Evolutionary conservation across 2,113 vertebrate species (phyloP), one percentile per base, ranked within the genome.

Genomic region (Tringa solitaria): DNA sequence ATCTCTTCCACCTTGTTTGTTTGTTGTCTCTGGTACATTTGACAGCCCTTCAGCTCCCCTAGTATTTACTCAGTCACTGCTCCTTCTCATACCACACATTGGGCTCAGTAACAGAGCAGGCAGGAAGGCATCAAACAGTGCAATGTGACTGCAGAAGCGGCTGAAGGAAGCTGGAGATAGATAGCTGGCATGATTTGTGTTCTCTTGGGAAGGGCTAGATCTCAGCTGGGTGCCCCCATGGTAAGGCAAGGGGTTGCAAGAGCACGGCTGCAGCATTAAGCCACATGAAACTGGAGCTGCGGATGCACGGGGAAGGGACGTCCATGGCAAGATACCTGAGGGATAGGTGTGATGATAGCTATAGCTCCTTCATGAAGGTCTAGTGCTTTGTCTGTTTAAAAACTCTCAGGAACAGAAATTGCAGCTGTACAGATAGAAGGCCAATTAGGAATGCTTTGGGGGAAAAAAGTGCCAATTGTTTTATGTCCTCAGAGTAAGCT

Each of bases 201-300:
- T 83, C 28, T 8, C 37, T 57, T 69, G 23, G 32, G 32, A 89
- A 70, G 50, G 67, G 23, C 4, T 69, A 30, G 14, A 26, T 41
- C 41, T 65, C 26, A 28, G 16, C 32, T 35, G 21, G 15, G 26
- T 75, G 32, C 7, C 60, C 5, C 9, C 2, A 3, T 12, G 11
- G 13, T 21, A 60, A 51, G 30, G 46, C 39, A 75, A 61, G 10
- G 23, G 33, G 27, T 28, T 60, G 6, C 5, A 4, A 63, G 28
- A 50, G 12, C 23, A 54, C 0, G 0, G 26, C 22, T 68, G 59
- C 73, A 61, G 24, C 1, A 4, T 33, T 33, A 12, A 73, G 30
- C 12, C 4, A 2, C 0, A 0, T 33, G 43, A 30, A 87, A 7
- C 16, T 0, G 0, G 14, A 74, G 37, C 19, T 69, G 28, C 14